Percentiles rank a stretch among this genome's conserved stretches.
phyloP scores from a whole-genome alignment of 2,797 vertebrate species.

The Hirundo rustica region DNA sequence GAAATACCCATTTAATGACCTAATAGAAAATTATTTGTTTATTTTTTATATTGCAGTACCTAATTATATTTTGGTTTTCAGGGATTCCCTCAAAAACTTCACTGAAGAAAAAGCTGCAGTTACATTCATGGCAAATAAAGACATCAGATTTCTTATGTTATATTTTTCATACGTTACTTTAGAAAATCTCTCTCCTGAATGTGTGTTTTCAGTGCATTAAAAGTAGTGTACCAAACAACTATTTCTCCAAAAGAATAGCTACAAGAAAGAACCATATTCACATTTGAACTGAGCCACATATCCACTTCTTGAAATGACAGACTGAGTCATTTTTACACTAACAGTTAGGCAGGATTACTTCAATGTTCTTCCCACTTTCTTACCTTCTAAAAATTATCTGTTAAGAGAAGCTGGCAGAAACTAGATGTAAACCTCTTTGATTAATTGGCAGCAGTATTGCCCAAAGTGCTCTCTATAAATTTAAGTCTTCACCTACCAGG shows the following conservation, averaged over 20 bases:
- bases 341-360: not conserved
- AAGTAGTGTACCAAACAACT: not conserved
- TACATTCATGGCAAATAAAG: not conserved
- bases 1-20: constrained; percentile 63
- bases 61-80: constrained; percentile 30
- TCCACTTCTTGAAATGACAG: not conserved
- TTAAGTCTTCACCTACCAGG: not conserved
- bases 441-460: not conserved
- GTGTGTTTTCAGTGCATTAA: not conserved
- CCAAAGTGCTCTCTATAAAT: not conserved
- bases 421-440: not conserved
- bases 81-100: constrained; percentile 12
- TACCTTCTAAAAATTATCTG: not conserved
- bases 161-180: not conserved
- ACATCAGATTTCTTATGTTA: not conserved
- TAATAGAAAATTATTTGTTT: constrained; percentile 48
- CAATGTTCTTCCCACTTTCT: not conserved
- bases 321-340: not conserved
- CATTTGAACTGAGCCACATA: not conserved
- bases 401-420: not conserved
- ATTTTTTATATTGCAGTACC: constrained; percentile 23
- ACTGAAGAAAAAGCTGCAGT: not conserved
- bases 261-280: not conserved
- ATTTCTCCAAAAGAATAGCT: not conserved
- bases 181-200: not conserved